A percentile compares a stretch with the other conserved stretches of the same genome.
These are phyloP conservation scores for Lycaon pictus DNA, from an alignment of 2,113 vertebrate genomes.

Conservation along the genomic window DNA sequence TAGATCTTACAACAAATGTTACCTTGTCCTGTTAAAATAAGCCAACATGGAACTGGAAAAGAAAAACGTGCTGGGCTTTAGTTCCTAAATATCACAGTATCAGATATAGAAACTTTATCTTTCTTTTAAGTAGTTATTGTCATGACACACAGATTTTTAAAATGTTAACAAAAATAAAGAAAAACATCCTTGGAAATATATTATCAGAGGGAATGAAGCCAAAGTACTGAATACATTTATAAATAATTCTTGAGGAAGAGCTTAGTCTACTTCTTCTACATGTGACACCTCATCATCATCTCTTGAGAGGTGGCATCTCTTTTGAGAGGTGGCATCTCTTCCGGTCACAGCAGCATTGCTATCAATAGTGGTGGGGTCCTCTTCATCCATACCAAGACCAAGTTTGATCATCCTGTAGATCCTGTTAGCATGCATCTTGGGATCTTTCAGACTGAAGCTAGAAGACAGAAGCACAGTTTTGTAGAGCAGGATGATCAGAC, in stretches of 20 bases:
- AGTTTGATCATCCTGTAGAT: conserved; percentile 97
- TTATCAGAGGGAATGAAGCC: conserved; percentile 85
- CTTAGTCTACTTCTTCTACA: conserved; percentile 98
- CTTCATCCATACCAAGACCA: conserved; percentile 96
- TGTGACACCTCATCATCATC: conserved; percentile 96
- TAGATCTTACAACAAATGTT: not conserved
- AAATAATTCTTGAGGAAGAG: conserved; percentile 77
- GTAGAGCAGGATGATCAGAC: conserved; percentile 91
- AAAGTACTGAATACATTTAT: conserved; percentile 76
- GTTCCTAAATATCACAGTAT: conserved; percentile 84
- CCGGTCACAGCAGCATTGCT: conserved; percentile 87
- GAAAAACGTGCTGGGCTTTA: conserved; percentile 79
- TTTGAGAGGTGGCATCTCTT: conserved; percentile 68
- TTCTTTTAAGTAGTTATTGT: conserved; percentile 83
- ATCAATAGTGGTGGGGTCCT: conserved; percentile 92
- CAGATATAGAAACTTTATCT: conserved; percentile 72
- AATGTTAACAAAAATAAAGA: conserved; percentile 90
- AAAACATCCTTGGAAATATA: conserved; percentile 87
- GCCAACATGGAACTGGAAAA: conserved; percentile 41
- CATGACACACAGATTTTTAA: conserved; percentile 85
- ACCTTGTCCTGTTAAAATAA: not conserved
- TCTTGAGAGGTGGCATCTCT: conserved; percentile 97
- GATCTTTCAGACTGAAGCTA: conserved; percentile 92
- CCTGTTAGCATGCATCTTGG: conserved; percentile 93
- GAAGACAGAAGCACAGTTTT: conserved; percentile 91